These are phyloP conservation scores for Troides aeacus DNA, from an alignment of 2,888 invertebrate species.

Conservation along the genomic window DNA sequence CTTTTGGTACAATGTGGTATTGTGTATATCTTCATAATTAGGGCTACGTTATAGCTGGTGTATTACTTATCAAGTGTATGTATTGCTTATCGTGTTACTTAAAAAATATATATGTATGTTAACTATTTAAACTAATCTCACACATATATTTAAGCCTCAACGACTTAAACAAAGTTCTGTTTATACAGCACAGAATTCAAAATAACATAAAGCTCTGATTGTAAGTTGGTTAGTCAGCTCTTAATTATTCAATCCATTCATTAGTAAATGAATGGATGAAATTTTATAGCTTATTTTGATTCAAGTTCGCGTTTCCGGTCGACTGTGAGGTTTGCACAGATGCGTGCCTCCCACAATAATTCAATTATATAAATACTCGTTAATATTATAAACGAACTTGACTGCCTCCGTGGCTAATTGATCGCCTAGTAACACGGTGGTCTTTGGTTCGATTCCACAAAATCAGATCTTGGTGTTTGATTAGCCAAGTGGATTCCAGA, in stretches of 20 bases:
- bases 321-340: constrained; percentile 18
- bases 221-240: constrained; percentile 12
- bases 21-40: too few relatives aligned
- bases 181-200: not conserved
- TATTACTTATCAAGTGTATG: too few relatives aligned
- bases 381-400: not conserved
- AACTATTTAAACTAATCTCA: too few relatives aligned
- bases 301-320: constrained; percentile 19
- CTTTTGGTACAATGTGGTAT: too few relatives aligned
- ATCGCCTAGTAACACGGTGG: too few relatives aligned
- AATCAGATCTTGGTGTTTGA: too few relatives aligned
- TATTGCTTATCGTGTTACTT: too few relatives aligned
- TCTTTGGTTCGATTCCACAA: too few relatives aligned
- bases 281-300: constrained; percentile 26
- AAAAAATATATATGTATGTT: too few relatives aligned
- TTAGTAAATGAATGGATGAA: constrained; percentile 21
- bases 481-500: too few relatives aligned
- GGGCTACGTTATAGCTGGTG: too few relatives aligned
- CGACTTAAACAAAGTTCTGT: not conserved
- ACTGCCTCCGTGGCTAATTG: too few relatives aligned
- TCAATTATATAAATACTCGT: constrained; percentile 1
- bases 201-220: constrained; percentile 6
- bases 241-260: constrained; percentile 18
- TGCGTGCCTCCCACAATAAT: constrained; percentile 9
- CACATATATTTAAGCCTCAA: not conserved